Evolutionary conservation across 2,888 invertebrate genomes (phyloP), one percentile per base, ranked within the genome.

Genomic region (Tetragonula carbonaria): DNA sequence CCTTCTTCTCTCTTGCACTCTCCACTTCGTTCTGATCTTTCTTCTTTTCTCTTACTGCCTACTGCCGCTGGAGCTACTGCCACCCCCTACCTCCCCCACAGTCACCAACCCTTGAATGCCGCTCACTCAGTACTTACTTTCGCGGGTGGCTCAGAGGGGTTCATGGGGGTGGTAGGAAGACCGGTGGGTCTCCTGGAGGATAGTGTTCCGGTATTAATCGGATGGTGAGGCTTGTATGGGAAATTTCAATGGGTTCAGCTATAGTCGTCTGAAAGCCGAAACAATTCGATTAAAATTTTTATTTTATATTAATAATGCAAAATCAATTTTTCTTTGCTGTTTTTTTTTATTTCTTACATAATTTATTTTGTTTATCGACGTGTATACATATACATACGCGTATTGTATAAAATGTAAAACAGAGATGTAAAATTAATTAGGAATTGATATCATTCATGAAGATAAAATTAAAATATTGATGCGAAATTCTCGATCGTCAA

Each of bases 91-190:
- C 87, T 89, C 92, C 92, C 94, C 94, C 94, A 94, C 95, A 92
- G 92, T 92, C 91, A 92, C 93, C 93, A 93, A 93, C 93, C 93
- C 94, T 93, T 93, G 92, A 93, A 92, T 92, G 91, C 89, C 91
- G 91, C 90, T 91, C 93, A 88, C 91, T 92, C 92, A 91, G 93
- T 93, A 91, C 93, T 93, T 93, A 93, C 93, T 93, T 93, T 93
- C 93, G 91, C 87, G 87, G 86, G 82, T 86, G 82, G 86, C 72
- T 88, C 86, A 79, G 78, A 80, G 80, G 73, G 72, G 76, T 50
- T 75, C 79, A 57, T 59, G 75, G 84, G 84, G 79, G 90, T 78
- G 87, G 84, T 88, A 68, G 87, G 84, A 83, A 86, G 84, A 87
- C 85, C 86, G 74, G 73, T 80, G 82, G 86, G 81, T 85, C 86